phyloP scores from a whole-genome alignment of 2,888 invertebrate species.

The Reticulitermes lucifugus region DNA sequence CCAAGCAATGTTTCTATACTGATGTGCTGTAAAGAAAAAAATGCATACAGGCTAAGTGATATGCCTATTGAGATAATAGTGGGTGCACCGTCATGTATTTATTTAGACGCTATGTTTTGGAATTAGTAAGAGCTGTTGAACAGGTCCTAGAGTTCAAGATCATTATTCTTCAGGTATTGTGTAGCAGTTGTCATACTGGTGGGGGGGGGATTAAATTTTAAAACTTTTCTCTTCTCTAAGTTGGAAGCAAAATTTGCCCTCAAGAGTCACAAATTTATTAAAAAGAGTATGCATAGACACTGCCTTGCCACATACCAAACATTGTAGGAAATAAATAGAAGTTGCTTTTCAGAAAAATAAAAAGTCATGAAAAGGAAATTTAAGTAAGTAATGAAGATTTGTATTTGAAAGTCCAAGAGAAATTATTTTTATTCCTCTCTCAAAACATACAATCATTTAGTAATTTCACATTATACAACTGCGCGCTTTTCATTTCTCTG shows the following conservation, averaged over 20 bases:
- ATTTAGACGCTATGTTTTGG: background rate
- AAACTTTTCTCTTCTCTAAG: constrained; percentile 41
- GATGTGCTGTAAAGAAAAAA: constrained; percentile 22
- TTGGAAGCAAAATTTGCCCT: constrained; percentile 25
- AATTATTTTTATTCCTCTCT: constrained; percentile 53
- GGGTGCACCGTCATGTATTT: background rate
- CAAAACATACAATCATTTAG: background rate
- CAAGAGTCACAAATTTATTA: constrained; percentile 34
- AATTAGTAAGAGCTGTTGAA: background rate
- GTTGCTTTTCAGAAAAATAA: constrained; percentile 50
- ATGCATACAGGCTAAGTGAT: background rate
- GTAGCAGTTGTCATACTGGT: background rate
- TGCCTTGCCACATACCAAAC: constrained; percentile 48
- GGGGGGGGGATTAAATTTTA: background rate
- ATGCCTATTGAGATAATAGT: background rate
- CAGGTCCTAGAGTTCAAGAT: background rate
- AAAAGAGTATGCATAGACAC: constrained; percentile 47
- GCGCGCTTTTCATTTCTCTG: no score
- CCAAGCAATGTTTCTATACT: background rate
- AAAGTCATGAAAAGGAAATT: constrained; percentile 34
- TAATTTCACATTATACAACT: background rate
- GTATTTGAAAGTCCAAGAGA: constrained; percentile 14
- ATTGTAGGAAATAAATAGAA: constrained; percentile 45
- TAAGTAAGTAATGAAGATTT: constrained; percentile 24
- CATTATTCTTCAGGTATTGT: background rate